Evolutionary conservation across 2,888 invertebrate species (phyloP), one percentile per base, ranked within the genome.

Genomic region (Yponomeuta evonymella): DNA sequence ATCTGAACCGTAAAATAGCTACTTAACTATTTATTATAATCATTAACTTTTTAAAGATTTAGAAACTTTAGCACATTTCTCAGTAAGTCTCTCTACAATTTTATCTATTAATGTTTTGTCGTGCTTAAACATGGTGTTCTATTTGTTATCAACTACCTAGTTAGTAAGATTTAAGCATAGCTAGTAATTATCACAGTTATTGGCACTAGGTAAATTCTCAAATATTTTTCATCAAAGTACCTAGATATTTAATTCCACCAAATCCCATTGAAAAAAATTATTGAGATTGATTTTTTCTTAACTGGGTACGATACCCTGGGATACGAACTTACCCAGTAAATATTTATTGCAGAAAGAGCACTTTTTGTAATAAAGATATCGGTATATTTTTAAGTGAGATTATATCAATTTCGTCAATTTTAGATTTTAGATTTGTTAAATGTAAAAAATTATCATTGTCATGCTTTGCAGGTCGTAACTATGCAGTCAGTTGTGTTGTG

Each of bases 21-120:
- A 58, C 51, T 43, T 43, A 43, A 43, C 51, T 87, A 84, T 89
- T 81, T 80, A 81, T 78, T 81, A 78, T 75, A 85, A 84, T 82
- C 84, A 83, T 83, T 84, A 87, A 84, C 79, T 81, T 79, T 78
- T 86, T 87, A 81, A 85, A 91, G 79, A 81, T 90, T 91, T 90
- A 92, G 89, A 90, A 88, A 91, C 91, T 90, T 89, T 92, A 93
- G 93, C 92, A 93, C 92, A 90, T 93, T 93, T 92, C 92, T 92
- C 90, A 91, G 84, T 91, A 90, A 89, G 92, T 92, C 92, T 92
- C 92, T 92, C 92, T 93, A 92, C 91, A 91, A 89, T 92, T 92
- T 93, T 90, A 92, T 90, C 92, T 93, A 92, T 93, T 86, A 90
- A 93, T 93, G 92, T 93, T 93, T 93, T 92, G 90, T 93, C 93